Evolutionary conservation across 1,140 invertebrate genomes (phyloP), one percentile per base, ranked within the genome.

Genomic region (Bombus impatiens): DNA sequence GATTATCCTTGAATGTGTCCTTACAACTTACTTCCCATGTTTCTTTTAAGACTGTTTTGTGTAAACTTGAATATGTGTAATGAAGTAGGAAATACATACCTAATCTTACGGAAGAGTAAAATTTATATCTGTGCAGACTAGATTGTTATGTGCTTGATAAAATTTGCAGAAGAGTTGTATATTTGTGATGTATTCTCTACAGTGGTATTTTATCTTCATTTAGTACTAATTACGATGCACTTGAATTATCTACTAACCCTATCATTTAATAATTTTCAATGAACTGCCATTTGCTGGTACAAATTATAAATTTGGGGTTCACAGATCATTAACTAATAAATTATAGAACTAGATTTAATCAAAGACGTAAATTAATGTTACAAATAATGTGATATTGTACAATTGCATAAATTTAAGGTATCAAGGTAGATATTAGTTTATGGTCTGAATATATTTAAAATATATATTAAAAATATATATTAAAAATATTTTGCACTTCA

Each of bases 321-420:
- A 87, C 94, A 94, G 94, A 94, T 93, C 94, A 95, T 95, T 94
- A 94, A 95, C 94, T 95, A 95, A 95, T 93, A 91, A 90, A 90
- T 86, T 86, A 82, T 88, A 82, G 68, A 76, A 77, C 35, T 22
- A 74, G 67, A 44, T 47, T 25, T 59, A 87, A 74, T 70, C 28
- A 74, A 89, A 22, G 28, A 62, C 4, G 15, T 42, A 72, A 74
- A 78, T 67, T 88, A 86, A 82, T 47, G 25, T 68, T 77, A 82
- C 47, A 84, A 68, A 59, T 75, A 25, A 88, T 86, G 76, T 89
- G 88, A 86, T 86, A 91, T 94, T 95, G 92, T 95, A 94, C 91
- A 95, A 94, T 95, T 95, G 94, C 94, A 95, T 93, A 95, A 91
- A 92, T 86, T 89, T 92, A 93, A 90, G 89, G 76, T 92, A 89